A percentile compares a stretch with the other conserved stretches of the same genome.
Evolutionary conservation across 2,797 vertebrate genomes (phyloP).

Genomic region (Hypotaenidia philippensis): DNA sequence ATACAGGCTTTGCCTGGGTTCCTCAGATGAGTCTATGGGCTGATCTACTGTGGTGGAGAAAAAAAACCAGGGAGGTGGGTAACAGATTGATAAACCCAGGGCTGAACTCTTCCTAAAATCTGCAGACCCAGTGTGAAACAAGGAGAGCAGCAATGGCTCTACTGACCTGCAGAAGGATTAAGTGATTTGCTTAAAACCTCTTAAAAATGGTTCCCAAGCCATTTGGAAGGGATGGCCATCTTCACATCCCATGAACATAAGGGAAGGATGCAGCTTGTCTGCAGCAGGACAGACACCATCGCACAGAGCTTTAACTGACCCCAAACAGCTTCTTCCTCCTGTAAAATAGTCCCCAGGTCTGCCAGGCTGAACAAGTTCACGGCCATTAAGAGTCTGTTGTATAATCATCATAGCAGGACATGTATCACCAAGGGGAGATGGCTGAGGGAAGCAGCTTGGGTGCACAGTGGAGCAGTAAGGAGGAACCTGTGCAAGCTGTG

Average conservation of each 20-base stretch:
- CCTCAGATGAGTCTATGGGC: not conserved
- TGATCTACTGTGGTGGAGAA: not conserved
- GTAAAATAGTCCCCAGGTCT: not conserved
- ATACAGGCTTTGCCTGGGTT: not conserved
- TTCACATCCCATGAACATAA: rapidly evolving
- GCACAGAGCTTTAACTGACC: not conserved
- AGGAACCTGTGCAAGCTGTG: not conserved
- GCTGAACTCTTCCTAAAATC: not conserved
- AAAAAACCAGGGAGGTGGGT: not conserved
- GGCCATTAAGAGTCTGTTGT: not conserved
- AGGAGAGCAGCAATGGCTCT: not conserved
- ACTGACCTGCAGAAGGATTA: not conserved
- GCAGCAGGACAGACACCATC: not conserved
- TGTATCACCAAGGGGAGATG: rapidly evolving
- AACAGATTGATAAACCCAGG: rapidly evolving
- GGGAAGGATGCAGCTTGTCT: not conserved
- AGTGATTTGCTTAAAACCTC: not conserved
- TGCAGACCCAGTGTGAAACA: rapidly evolving
- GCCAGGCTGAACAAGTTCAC: not conserved
- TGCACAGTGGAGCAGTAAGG: not conserved
- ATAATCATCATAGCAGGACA: not conserved
- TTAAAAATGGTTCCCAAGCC: not conserved
- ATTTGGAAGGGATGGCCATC: not conserved
- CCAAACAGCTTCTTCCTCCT: not conserved
- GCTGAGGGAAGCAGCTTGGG: not conserved